A percentile compares a stretch with the other conserved stretches of the same genome.
phyloP scores from a whole-genome alignment of 2,113 vertebrate species.

The Erythrolamprus reginae region DNA sequence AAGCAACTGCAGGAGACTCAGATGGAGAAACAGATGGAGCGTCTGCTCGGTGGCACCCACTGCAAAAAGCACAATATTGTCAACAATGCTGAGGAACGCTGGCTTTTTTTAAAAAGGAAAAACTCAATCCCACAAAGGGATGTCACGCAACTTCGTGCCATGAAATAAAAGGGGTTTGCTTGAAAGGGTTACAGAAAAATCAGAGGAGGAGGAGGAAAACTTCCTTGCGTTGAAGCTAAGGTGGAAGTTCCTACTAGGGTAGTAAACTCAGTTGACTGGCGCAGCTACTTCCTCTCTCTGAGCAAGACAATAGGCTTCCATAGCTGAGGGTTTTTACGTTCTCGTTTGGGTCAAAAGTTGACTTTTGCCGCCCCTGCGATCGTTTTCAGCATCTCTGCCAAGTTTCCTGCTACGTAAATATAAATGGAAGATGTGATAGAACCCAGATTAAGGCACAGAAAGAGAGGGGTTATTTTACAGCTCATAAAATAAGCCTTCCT shows the following conservation, averaged over 20 bases:
- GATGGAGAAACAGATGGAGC: conserved; percentile 52
- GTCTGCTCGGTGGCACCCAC: conserved; percentile 49
- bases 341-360: not conserved
- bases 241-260: not conserved
- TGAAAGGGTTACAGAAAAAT: not conserved
- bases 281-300: not conserved
- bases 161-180: not conserved
- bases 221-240: not conserved
- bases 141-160: not conserved
- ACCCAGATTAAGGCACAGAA: not conserved
- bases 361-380: not conserved
- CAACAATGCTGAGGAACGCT: conserved; percentile 28
- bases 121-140: not conserved
- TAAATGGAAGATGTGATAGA: not conserved
- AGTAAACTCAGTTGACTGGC: not conserved
- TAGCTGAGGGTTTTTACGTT: not conserved
- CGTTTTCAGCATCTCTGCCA: not conserved
- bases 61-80: conserved; percentile 36
- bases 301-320: not conserved
- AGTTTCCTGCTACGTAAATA: not conserved
- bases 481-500: not conserved
- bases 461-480: not conserved
- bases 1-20: conserved; percentile 39
- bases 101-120: not conserved
- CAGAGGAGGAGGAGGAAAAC: not conserved